Base-by-base conservation (phyloP, 2,888 invertebrate species). In the Agrilus mali region DNA sequence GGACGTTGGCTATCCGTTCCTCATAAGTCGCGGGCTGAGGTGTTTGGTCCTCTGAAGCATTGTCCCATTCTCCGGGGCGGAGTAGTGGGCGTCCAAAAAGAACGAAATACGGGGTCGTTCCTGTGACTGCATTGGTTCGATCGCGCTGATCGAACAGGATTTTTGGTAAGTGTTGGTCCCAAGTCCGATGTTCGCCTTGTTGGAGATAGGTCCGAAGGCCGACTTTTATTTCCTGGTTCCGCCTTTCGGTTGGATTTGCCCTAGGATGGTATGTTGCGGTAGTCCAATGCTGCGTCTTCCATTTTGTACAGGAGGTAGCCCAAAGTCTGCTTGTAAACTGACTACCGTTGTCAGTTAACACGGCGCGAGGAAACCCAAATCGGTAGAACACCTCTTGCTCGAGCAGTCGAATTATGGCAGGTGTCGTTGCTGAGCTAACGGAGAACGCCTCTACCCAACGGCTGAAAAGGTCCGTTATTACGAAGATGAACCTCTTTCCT, bases 361-460 rank as follows among this genome's bases (percentile, higher is more conserved):
- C 22, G 22, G 22, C 22, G 22, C 22, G 22, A 22, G 22, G 6
- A 22, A 33, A 49, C 10, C 43, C 49, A 32, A 27, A 47, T n/a
- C 45, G 27, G 10, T 33, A 33, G 42, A 47, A 51, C n/a, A 49
- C 45, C 8, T 47, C 42, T 17, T 50, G 44, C 8, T 37, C 41
- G 7, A 53, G 33, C 3, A 39, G 31, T 1, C 20, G 10, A 3
- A 47, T 36, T 6, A 49, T 41, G 6, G 12, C 22, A 2, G 13
- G 13, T 1, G 48, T 35, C 1, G 43, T 41, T 7, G 47, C 34
- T 4, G 27, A 15, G 10, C 38, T 31, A 8, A 49, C 33, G 2
- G 55, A 43, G 36, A 48, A 53, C 1, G 53, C 55, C 36, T 55
- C 55, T 1, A 47, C 44, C 53, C 56, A 57, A 13, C 48, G 42